Base-by-base conservation (phyloP, 2,888 invertebrate species). In the Nineta flava region DNA sequence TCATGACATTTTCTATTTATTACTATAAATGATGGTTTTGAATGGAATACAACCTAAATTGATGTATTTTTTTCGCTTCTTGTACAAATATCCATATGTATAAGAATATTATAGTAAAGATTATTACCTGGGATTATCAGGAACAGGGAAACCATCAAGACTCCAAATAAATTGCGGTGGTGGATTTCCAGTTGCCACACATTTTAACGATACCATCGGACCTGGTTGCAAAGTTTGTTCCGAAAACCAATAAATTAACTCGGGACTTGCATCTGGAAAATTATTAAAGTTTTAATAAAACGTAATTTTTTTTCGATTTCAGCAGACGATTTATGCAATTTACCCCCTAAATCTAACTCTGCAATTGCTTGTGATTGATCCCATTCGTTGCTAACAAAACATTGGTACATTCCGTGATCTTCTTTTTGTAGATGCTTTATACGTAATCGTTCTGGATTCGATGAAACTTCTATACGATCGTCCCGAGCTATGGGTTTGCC, bases 141-240 rank as follows among this genome's bases (percentile, higher is more conserved):
- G 86, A 62, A 87, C 78, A 47, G 88, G 83, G 68, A 88, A 90
- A 45, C 88, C 90, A 64, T 92, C 92, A 55, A 92, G 73, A 9
- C 84, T 78, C 94, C 94, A 95, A 47, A 81, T 80, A 68, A 95
- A 90, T 65, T 87, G 85, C 3, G 94, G 94, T 47, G 88, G 85
- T 7, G 94, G 94, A 68, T 90, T 93, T 47, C 94, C 94, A 60
- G 88, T 84, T n/a, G 92, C 92, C 53, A 87, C 87, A 70, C 94
- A 95, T 68, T 90, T 88, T 56, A 95, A 74, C 16, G 92, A 90
- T 46, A 93, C 87, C 55, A 87, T 84, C 32, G 91, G 90, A 15
- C 93, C 93, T 0, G 90, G 91, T 63, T 91, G 91, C 53, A 93
- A 70, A 9, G 90, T 92, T 68, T 91, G 90, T 66, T 92, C 91